phyloP scores from a whole-genome alignment of 2,113 vertebrate species.

The Urocolius indicus region DNA sequence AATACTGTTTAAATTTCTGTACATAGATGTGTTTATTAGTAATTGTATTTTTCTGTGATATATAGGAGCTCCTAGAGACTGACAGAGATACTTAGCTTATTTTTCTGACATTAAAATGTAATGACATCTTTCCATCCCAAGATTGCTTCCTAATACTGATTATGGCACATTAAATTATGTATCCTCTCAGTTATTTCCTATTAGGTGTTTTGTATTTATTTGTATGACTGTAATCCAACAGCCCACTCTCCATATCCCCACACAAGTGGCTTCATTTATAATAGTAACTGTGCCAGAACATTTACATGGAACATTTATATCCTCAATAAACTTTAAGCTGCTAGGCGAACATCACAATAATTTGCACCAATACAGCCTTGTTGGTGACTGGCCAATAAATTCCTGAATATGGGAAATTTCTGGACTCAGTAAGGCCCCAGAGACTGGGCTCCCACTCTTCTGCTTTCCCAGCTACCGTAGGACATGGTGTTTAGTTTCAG shows the following conservation, averaged over 20 bases:
- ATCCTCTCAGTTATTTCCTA: slow-evolving; percentile 3
- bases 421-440: neutral
- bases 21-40: neutral
- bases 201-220: neutral
- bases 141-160: neutral
- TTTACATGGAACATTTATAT: neutral
- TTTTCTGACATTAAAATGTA: neutral
- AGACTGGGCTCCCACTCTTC: neutral
- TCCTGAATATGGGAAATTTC: neutral
- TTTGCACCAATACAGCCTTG: neutral
- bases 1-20: neutral
- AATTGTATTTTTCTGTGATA: neutral
- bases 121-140: neutral
- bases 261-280: neutral
- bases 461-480: neutral
- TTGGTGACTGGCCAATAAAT: neutral
- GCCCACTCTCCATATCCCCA: neutral
- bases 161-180: neutral
- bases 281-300: neutral
- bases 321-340: neutral
- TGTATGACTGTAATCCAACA: neutral
- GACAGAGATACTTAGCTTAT: neutral
- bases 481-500: neutral
- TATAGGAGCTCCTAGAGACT: neutral
- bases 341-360: neutral